Percentiles rank a stretch among this genome's conserved stretches.
These are phyloP conservation scores for Buathra laborator DNA, from an alignment of 2,888 invertebrate species.

Conservation along the genomic window DNA sequence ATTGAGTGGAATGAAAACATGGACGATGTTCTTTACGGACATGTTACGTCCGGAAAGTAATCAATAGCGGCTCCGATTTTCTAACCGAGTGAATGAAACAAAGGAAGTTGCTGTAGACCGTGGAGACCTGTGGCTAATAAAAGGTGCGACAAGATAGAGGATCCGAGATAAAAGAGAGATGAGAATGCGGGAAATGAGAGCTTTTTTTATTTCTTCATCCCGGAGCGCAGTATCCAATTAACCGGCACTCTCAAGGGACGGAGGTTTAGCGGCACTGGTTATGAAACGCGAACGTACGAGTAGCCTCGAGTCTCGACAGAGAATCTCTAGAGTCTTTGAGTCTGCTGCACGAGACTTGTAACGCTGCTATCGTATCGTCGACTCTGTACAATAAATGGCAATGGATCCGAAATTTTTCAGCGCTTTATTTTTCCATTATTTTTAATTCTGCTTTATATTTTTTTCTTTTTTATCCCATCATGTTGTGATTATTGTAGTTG, in stretches of 20 bases:
- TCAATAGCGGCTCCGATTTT: not conserved
- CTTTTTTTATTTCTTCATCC: slow-evolving; percentile 10
- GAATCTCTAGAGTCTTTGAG: not conserved
- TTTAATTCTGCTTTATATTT: no score
- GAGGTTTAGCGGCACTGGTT: not conserved
- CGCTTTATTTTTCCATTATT: not conserved
- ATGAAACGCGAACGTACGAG: slow-evolving; percentile 65
- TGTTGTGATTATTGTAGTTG: no score
- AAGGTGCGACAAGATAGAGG: slow-evolving; percentile 8
- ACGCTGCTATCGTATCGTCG: not conserved
- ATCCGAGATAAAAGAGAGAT: slow-evolving; percentile 1
- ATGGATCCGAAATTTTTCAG: not conserved
- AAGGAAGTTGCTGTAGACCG: not conserved
- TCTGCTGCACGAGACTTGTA: not conserved
- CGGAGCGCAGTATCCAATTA: slow-evolving; percentile 76
- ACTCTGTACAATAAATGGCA: not conserved
- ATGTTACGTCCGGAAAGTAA: not conserved
- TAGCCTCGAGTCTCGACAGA: slow-evolving; percentile 64
- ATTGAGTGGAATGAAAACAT: not conserved
- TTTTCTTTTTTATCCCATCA: no score
- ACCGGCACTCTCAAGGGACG: slow-evolving; percentile 62
- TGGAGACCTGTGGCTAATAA: not conserved
- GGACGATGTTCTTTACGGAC: not conserved
- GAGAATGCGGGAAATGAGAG: slow-evolving; percentile 59
- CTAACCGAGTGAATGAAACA: not conserved